A percentile compares a stretch with the other conserved stretches of the same genome.
Evolutionary conservation across 2,113 vertebrate species (phyloP).

Genomic region (Coreoperca whiteheadi): DNA sequence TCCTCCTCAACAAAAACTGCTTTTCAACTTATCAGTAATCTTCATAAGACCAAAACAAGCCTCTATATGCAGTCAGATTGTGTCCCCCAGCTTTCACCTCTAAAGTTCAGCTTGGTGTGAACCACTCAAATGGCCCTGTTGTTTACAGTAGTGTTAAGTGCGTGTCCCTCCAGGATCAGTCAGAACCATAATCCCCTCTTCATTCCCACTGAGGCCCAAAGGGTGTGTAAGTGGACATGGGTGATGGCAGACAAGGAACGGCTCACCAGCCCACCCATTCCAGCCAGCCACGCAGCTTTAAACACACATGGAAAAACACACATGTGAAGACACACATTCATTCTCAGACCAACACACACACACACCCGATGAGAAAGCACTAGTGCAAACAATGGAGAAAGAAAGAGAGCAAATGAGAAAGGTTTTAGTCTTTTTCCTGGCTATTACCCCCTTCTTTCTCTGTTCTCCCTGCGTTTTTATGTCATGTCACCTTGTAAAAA

Average conservation of each 20-base stretch:
- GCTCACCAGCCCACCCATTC: conserved; percentile 65
- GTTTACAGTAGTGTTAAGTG: conserved; percentile 84
- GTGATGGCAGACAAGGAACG: conserved; percentile 81
- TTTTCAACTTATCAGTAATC: conserved; percentile 7
- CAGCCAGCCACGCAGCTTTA: conserved; percentile 38
- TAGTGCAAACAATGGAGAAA: conserved; percentile 8
- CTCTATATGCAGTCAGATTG: conserved; percentile 11
- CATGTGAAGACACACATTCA: conserved; percentile 11
- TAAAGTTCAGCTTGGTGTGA: conserved; percentile 60
- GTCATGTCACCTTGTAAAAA: conserved; percentile 84
- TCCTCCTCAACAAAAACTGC: background rate
- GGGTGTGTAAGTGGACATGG: conserved; percentile 79
- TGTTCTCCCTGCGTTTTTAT: conserved; percentile 72
- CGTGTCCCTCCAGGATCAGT: conserved; percentile 80
- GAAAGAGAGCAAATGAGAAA: conserved; percentile 38
- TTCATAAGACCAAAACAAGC: background rate
- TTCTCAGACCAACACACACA: conserved; percentile 2
- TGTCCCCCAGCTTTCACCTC: conserved; percentile 49
- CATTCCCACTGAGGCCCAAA: conserved; percentile 75
- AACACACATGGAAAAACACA: conserved; percentile 27
- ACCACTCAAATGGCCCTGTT: conserved; percentile 74
- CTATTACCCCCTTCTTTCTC: conserved; percentile 57
- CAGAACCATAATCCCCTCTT: conserved; percentile 81
- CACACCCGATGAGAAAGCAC: background rate
- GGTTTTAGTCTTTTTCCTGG: conserved; percentile 26